Conservation (phyloP, 2,797 vertebrate genomes). For the Helostoma temminkii region DNA sequence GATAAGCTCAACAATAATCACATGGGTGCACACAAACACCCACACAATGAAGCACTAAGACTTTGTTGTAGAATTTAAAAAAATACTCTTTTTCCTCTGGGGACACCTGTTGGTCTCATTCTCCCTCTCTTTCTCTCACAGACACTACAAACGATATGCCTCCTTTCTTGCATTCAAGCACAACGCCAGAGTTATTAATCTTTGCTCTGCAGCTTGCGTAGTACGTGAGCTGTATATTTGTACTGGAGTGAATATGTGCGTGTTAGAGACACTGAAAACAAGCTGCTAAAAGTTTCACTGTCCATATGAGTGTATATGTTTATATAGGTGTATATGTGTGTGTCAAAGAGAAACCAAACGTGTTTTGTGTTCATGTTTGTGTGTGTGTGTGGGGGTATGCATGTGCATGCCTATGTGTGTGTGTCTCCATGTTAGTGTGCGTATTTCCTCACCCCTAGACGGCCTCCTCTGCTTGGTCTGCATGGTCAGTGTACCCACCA, state of each 20-base stretch:
- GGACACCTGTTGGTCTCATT: slow-evolving; percentile 66
- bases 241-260: slow-evolving; percentile 5
- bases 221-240: slow-evolving; percentile 15
- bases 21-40: not conserved
- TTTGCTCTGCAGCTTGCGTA: slow-evolving; percentile 5
- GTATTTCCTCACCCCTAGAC: slow-evolving; percentile 92
- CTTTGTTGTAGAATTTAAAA: slow-evolving; percentile 48
- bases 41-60: slow-evolving; percentile 20
- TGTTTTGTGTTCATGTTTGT: not conserved
- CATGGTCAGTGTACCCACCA: slow-evolving; percentile 96
- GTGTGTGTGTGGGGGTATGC: not conserved
- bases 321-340: slow-evolving; percentile 5
- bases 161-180: slow-evolving; percentile 32
- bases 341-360: not conserved
- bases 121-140: not conserved
- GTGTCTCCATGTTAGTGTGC: slow-evolving; percentile 32
- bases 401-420: slow-evolving; percentile 1
- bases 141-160: not conserved
- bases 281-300: slow-evolving; percentile 35
- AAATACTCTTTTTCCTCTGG: slow-evolving; percentile 20
- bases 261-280: slow-evolving; percentile 1
- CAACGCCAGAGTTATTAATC: slow-evolving; percentile 48
- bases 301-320: not conserved
- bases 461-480: slow-evolving; percentile 93
- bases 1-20: slow-evolving; percentile 13